Percentiles rank a stretch among this genome's conserved stretches.
Evolutionary conservation across 2,888 invertebrate species (phyloP).

Genomic region (Philopedon plagiatum): DNA sequence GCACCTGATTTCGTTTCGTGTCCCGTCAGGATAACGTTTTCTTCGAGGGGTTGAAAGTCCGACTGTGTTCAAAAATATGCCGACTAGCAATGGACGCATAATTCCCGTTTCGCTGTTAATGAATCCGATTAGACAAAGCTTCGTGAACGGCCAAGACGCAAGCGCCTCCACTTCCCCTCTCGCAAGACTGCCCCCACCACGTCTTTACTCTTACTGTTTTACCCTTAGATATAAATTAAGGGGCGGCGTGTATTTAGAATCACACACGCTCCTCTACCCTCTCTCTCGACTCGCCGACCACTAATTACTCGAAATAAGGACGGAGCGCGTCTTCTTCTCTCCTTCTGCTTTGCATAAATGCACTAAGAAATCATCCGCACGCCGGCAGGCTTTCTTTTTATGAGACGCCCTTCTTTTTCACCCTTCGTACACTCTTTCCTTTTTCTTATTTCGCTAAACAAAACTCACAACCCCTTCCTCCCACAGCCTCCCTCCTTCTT

Average conservation of each 20-base stretch:
- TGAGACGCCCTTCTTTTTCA: constrained; percentile 63
- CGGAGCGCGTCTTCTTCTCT: constrained; percentile 54
- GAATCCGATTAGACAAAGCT: constrained; percentile 74
- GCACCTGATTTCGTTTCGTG: constrained; percentile 58
- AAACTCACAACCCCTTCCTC: constrained; percentile 57
- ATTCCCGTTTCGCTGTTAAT: constrained; percentile 73
- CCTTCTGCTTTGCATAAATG: constrained; percentile 69
- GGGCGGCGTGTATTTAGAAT: constrained; percentile 70
- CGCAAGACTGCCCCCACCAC: constrained; percentile 61
- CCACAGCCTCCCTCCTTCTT: constrained; percentile 33
- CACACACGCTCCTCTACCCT: constrained; percentile 66
- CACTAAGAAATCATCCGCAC: constrained; percentile 64
- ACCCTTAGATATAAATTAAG: constrained; percentile 70
- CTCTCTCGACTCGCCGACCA: constrained; percentile 67
- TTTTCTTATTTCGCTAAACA: constrained; percentile 61
- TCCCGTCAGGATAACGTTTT: constrained; percentile 58
- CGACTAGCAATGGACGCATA: constrained; percentile 72
- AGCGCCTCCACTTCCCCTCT: constrained; percentile 65
- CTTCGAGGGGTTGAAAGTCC: constrained; percentile 67
- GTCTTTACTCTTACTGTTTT: constrained; percentile 69
- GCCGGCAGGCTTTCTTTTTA: constrained; percentile 61
- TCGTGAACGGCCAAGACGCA: constrained; percentile 69
- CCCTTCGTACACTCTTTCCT: constrained; percentile 59
- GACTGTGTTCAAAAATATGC: constrained; percentile 71
- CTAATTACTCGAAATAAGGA: constrained; percentile 68